Evolutionary conservation across 2,888 invertebrate species (phyloP).

Genomic region (Hybos culiciformis): DNA sequence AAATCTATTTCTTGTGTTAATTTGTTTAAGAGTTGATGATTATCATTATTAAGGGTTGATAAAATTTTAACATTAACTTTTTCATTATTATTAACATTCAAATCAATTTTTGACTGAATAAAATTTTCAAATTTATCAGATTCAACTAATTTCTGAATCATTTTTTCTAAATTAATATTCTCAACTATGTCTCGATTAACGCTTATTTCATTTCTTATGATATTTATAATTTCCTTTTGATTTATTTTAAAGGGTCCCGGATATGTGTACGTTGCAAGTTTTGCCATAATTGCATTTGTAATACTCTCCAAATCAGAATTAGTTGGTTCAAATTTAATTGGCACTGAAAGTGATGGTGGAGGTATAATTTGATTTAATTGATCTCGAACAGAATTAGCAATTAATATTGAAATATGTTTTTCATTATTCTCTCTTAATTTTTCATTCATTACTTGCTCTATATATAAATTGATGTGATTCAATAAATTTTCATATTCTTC

Average conservation of each 20-base stretch:
- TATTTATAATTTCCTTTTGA: slow-evolving; percentile 17
- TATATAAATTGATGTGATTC: slow-evolving; percentile 30
- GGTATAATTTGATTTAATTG: slow-evolving; percentile 21
- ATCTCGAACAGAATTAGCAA: slow-evolving; percentile 26
- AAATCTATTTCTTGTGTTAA: slow-evolving; percentile 41
- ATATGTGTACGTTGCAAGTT: slow-evolving; percentile 7
- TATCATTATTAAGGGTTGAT: slow-evolving; percentile 12
- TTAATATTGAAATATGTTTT: slow-evolving; percentile 22
- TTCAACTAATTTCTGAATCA: slow-evolving; percentile 27
- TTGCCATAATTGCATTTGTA: slow-evolving; percentile 21
- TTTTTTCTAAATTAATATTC: slow-evolving; percentile 21
- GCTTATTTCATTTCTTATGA: slow-evolving; percentile 15
- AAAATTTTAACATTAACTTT: slow-evolving; percentile 27
- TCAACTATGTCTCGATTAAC: slow-evolving; percentile 31
- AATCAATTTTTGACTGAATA: slow-evolving; percentile 23
- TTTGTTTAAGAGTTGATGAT: slow-evolving; percentile 37
- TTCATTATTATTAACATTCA: slow-evolving; percentile 23
- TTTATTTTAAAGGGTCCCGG: slow-evolving; percentile 9
- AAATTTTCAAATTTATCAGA: slow-evolving; percentile 24
- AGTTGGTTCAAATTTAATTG: slow-evolving; percentile 18
- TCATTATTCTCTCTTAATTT: slow-evolving; percentile 13
- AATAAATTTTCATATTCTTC: slow-evolving; percentile 32
- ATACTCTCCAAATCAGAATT: slow-evolving; percentile 25
- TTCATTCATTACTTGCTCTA: slow-evolving; percentile 20
- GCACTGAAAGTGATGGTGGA: slow-evolving; percentile 11